A percentile compares a stretch with the other conserved stretches of the same genome.
Conservation (phyloP, 2,113 vertebrate genomes). For the Paracanthobrama guichenoti region DNA sequence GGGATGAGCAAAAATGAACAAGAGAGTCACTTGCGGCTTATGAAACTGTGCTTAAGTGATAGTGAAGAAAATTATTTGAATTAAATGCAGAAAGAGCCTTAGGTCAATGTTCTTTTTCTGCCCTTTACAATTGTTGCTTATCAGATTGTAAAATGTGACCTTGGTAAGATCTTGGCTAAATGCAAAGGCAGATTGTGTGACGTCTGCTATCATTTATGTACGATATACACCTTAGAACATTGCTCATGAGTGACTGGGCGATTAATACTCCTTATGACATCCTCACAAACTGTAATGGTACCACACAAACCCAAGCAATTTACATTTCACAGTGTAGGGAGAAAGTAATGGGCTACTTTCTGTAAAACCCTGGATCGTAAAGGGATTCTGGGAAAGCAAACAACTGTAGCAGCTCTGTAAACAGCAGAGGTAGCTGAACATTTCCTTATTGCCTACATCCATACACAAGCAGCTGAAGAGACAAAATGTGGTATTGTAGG, state of each 20-base stretch:
- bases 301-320: neutral
- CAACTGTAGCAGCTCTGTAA: conserved; percentile 48
- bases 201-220: neutral
- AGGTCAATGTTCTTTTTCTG: neutral
- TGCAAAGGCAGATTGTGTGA: neutral
- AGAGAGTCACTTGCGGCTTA: neutral
- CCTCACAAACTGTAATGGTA: neutral
- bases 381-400: conserved; percentile 53
- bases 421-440: conserved; percentile 31
- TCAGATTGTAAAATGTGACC: neutral
- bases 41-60: neutral
- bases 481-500: neutral
- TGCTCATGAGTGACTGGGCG: neutral
- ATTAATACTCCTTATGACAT: neutral
- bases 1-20: neutral
- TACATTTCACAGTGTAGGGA: neutral
- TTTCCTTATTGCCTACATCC: conserved; percentile 46
- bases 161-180: neutral
- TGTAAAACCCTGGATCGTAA: neutral
- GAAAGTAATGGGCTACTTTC: neutral
- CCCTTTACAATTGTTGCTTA: neutral
- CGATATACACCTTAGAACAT: neutral
- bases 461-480: neutral
- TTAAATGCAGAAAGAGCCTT: neutral
- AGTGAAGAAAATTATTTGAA: neutral